Percentiles rank a stretch among this genome's conserved stretches.
Conservation (phyloP, 1,140 invertebrate species). For the Rhyzopertha dominica region DNA sequence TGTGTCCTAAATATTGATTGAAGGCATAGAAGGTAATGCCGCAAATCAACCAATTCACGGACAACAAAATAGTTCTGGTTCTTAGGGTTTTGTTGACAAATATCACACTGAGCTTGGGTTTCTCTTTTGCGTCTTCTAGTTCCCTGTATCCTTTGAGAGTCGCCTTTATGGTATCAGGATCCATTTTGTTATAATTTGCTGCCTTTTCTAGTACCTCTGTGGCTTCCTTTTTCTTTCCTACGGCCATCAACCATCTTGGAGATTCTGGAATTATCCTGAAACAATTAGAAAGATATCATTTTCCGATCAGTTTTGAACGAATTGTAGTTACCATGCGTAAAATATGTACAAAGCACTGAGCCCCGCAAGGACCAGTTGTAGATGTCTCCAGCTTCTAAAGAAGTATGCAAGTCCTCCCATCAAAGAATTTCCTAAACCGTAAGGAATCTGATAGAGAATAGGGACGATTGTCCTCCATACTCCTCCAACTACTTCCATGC, state of each 20-base stretch:
- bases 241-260: constrained; percentile 71
- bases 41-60: constrained; percentile 58
- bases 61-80: constrained; percentile 62
- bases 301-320: background rate
- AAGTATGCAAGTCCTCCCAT: constrained; percentile 58
- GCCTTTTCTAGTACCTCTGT: constrained; percentile 61
- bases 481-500: constrained; percentile 57
- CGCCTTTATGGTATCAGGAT: constrained; percentile 33
- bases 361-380: constrained; percentile 67
- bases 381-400: constrained; percentile 63
- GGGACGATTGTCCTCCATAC: constrained; percentile 64
- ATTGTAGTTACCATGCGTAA: constrained; percentile 61
- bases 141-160: constrained; percentile 17
- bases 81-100: constrained; percentile 66
- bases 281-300: constrained; percentile 25
- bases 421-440: constrained; percentile 60
- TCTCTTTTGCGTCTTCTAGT: constrained; percentile 27
- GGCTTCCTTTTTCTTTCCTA: constrained; percentile 61
- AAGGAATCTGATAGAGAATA: constrained; percentile 66
- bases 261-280: constrained; percentile 71
- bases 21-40: constrained; percentile 70
- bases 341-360: constrained; percentile 63
- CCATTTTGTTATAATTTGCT: constrained; percentile 48
- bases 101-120: constrained; percentile 57
- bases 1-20: constrained; percentile 65